Percentiles rank a stretch among this genome's conserved stretches.
Evolutionary conservation across 92 coral and sea anemone species (phyloP).

Genomic region (Micromussa lordhowensis): DNA sequence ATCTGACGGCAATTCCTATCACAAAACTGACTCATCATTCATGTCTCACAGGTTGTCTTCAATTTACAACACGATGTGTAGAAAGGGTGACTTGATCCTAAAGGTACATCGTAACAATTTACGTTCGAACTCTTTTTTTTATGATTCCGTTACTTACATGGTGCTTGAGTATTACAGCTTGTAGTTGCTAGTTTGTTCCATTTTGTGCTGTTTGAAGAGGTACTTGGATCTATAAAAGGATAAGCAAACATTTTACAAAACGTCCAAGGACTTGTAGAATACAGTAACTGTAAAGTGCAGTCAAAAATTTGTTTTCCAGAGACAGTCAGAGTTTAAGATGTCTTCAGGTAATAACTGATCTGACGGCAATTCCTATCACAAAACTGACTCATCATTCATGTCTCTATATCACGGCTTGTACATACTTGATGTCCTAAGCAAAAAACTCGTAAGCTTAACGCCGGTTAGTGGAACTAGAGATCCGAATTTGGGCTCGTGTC

Average conservation of each 20-base stretch:
- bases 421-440: background rate
- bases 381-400: conserved; percentile 70
- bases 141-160: background rate
- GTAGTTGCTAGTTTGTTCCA: background rate
- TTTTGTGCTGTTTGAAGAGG: background rate
- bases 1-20: conserved; percentile 98
- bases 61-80: too few relatives aligned
- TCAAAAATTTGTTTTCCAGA: background rate
- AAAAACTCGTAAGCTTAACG: too few relatives aligned
- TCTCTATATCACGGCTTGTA: background rate
- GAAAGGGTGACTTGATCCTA: background rate
- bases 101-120: too few relatives aligned
- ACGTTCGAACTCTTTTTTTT: background rate
- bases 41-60: too few relatives aligned
- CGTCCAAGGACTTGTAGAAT: background rate
- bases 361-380: conserved; percentile 96
- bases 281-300: background rate
- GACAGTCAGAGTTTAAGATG: conserved; percentile 48
- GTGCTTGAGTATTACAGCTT: background rate
- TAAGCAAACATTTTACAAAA: background rate
- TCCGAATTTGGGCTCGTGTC: too few relatives aligned
- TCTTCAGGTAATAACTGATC: conserved; percentile 75
- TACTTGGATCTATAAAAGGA: background rate
- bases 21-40: conserved; percentile 70
- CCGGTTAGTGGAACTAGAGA: too few relatives aligned